Percentiles rank a stretch among this genome's conserved stretches.
These are phyloP conservation scores for Molorchus minor DNA, from an alignment of 2,888 invertebrate species.

Conservation along the genomic window DNA sequence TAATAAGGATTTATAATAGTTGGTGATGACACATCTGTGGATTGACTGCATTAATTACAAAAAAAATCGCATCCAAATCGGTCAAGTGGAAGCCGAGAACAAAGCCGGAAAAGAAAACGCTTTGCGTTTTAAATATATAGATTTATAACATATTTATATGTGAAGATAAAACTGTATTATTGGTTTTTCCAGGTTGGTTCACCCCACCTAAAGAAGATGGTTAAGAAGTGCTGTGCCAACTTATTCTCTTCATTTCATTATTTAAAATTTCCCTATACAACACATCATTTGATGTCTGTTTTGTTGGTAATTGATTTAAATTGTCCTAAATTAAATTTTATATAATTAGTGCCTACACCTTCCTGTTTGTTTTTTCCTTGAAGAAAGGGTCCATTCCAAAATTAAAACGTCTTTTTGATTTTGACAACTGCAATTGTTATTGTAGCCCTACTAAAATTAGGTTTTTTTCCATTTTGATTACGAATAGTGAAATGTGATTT, in stretches of 20 bases:
- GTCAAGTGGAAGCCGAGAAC: too few species aligned
- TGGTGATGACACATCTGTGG: too few species aligned
- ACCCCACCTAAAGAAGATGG: slow-evolving; percentile 92
- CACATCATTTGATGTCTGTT: slow-evolving; percentile 45
- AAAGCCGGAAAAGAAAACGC: too few species aligned
- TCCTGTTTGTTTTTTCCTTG: slow-evolving; percentile 23
- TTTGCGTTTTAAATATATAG: too few species aligned
- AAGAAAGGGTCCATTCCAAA: slow-evolving; percentile 15
- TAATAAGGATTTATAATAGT: too few species aligned
- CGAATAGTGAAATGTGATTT: slow-evolving; percentile 31
- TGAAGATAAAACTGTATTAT: too few species aligned
- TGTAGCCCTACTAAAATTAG: neutral
- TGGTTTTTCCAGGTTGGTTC: slow-evolving; percentile 83
- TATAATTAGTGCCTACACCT: slow-evolving; percentile 52
- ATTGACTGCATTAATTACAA: too few species aligned
- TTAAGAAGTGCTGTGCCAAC: slow-evolving; percentile 66
- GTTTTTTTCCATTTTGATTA: neutral
- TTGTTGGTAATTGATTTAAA: slow-evolving; percentile 38
- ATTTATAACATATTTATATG: too few species aligned
- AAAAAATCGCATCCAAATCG: too few species aligned
- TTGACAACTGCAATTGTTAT: neutral
- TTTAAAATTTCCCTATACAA: slow-evolving; percentile 45
- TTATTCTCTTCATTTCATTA: slow-evolving; percentile 26
- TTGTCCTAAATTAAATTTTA: slow-evolving; percentile 42
- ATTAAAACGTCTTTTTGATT: slow-evolving; percentile 1